A percentile compares a stretch with the other conserved stretches of the same genome.
Evolutionary conservation across 2,888 invertebrate species (phyloP).

Genomic region (Meteorus cinctellus): DNA sequence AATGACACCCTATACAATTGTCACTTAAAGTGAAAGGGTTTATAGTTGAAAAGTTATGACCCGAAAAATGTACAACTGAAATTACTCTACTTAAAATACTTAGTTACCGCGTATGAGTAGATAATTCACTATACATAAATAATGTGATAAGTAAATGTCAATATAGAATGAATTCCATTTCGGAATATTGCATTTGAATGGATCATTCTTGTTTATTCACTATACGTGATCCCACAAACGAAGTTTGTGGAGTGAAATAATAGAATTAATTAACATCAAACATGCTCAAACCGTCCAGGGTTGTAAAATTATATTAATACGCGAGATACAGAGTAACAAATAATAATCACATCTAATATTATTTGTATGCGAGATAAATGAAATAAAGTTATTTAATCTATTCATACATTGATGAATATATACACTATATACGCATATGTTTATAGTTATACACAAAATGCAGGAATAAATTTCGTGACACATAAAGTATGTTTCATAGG

Average conservation of each 20-base stretch:
- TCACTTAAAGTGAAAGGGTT: too few species aligned
- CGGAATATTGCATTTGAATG: not conserved
- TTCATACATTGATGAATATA: not conserved
- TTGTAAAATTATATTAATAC: not conserved
- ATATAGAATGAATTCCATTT: not conserved
- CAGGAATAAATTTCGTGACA: not conserved
- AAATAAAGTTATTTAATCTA: not conserved
- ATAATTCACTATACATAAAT: not conserved
- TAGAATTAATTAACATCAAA: not conserved
- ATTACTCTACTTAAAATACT: not conserved
- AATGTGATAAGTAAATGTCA: slow-evolving; percentile 4
- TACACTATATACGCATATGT: not conserved
- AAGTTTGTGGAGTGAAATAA: not conserved
- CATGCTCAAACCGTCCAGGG: not conserved
- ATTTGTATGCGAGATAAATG: not conserved
- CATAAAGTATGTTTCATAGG: not conserved
- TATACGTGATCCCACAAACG: not conserved
- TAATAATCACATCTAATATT: not conserved
- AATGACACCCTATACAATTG: too few species aligned
- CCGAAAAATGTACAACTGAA: not conserved
- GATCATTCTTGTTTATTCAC: not conserved
- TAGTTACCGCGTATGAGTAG: not conserved
- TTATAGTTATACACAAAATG: not conserved
- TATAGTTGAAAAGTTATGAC: not conserved
- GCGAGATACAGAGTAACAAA: not conserved